A percentile compares a stretch with the other conserved stretches of the same genome.
phyloP scores from a whole-genome alignment of 2,113 vertebrate genomes.

The Circaetus cinerascens region DNA sequence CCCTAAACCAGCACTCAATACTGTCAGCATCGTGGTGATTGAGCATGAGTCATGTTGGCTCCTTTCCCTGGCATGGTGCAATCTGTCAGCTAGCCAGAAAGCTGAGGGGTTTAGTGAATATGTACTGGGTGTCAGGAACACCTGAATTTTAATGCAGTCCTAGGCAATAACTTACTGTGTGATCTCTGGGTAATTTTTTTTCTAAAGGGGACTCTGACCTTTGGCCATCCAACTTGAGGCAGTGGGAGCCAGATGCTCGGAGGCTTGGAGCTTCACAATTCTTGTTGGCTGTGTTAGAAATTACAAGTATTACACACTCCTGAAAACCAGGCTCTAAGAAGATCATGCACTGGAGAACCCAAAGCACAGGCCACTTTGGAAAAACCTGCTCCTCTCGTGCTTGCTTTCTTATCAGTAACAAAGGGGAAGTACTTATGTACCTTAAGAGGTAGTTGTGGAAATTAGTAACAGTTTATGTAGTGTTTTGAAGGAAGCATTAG shows the following conservation, averaged over 20 bases:
- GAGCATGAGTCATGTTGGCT: slow-evolving; percentile 52
- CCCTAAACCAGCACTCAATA: neutral
- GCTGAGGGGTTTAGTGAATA: neutral
- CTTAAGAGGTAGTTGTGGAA: neutral
- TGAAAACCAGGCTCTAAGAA: neutral
- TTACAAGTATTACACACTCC: neutral
- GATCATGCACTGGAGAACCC: neutral
- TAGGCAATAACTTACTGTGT: neutral
- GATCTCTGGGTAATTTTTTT: neutral
- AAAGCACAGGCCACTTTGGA: neutral
- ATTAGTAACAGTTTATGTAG: neutral
- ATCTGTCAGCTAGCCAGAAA: slow-evolving; percentile 26
- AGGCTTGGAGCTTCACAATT: neutral
- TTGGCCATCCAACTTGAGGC: neutral
- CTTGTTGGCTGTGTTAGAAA: neutral
- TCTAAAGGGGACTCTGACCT: neutral
- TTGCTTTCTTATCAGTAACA: neutral
- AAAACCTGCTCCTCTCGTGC: neutral
- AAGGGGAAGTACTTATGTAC: neutral
- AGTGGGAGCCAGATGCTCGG: neutral
- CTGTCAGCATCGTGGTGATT: neutral
- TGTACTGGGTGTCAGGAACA: neutral
- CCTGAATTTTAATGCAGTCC: neutral
- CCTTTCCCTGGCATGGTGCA: slow-evolving; percentile 35
- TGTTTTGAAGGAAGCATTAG: neutral